phyloP scores from a whole-genome alignment of 2,797 vertebrate species.

The Pseudomugil gertrudae region DNA sequence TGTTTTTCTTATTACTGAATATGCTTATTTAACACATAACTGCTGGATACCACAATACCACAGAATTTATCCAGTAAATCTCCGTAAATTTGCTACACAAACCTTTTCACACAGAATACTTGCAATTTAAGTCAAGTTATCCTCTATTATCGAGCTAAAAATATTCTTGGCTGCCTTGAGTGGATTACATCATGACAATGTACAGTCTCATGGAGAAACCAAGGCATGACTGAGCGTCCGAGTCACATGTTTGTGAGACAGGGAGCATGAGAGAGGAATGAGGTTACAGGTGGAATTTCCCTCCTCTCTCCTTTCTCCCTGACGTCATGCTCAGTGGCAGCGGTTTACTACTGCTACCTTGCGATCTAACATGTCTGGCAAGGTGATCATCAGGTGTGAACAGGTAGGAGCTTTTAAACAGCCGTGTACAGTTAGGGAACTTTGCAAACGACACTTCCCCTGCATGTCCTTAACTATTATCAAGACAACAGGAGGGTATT shows the following conservation, averaged over 20 bases:
- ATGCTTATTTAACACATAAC: neutral
- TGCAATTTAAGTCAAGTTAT: conserved; percentile 19
- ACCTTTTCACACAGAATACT: neutral
- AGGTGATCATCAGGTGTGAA: conserved; percentile 69
- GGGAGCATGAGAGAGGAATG: conserved; percentile 46
- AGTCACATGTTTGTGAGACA: conserved; percentile 67
- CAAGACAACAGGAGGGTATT: neutral
- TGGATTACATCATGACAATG: conserved; percentile 51
- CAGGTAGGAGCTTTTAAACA: conserved; percentile 27
- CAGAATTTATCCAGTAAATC: neutral
- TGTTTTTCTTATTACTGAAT: neutral
- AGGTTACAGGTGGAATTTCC: conserved; percentile 82
- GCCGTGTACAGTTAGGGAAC: conserved; percentile 60
- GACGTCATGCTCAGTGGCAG: conserved; percentile 63
- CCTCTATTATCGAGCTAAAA: conserved; percentile 42
- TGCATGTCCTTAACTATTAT: conserved; percentile 41
- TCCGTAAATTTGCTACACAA: conserved; percentile 4
- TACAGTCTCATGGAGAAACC: conserved; percentile 41
- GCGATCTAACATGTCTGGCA: conserved; percentile 59
- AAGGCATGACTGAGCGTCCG: conserved; percentile 34
- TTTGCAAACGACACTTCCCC: conserved; percentile 61
- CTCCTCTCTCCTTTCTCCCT: conserved; percentile 66
- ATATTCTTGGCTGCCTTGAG: conserved; percentile 33
- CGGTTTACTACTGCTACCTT: conserved; percentile 30
- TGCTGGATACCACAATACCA: neutral